Evolutionary conservation across 2,888 invertebrate genomes (phyloP).

Genomic region (Xestia xanthographa): DNA sequence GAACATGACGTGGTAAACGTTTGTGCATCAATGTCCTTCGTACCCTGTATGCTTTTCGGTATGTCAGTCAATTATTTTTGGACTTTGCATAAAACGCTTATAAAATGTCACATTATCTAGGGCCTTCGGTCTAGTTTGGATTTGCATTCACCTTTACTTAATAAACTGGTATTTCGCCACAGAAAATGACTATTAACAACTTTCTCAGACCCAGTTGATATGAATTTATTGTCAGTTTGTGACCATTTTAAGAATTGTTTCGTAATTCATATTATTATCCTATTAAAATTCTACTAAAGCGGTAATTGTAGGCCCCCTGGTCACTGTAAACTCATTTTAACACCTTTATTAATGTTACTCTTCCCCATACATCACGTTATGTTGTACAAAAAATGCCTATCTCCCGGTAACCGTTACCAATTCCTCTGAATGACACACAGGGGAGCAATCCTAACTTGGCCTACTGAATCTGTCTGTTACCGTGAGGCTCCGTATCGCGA

Average conservation of each 20-base stretch:
- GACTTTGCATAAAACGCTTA: background rate
- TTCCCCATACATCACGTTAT: background rate
- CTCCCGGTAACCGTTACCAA: slow-evolving; percentile 50
- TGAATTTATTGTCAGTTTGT: too few relatives aligned
- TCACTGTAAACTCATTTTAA: slow-evolving; percentile 2
- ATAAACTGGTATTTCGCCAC: background rate
- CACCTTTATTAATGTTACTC: background rate
- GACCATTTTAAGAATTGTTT: too few relatives aligned
- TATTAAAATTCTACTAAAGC: too few relatives aligned
- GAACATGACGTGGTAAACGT: background rate
- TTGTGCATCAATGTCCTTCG: too few relatives aligned
- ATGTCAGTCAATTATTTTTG: background rate
- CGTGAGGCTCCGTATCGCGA: slow-evolving; percentile 68
- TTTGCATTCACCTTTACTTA: background rate
- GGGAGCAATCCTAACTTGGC: slow-evolving; percentile 68
- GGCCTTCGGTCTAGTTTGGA: background rate
- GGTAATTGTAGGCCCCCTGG: too few relatives aligned
- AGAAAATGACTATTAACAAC: background rate
- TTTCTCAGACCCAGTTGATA: background rate
- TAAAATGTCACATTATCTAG: background rate
- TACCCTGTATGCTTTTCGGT: background rate
- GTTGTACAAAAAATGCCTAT: slow-evolving; percentile 28
- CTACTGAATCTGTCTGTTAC: slow-evolving; percentile 63
- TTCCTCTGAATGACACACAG: slow-evolving; percentile 61
- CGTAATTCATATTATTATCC: too few relatives aligned